Base-by-base conservation (phyloP, 1,140 invertebrate genomes). In the Myzus persicae region DNA sequence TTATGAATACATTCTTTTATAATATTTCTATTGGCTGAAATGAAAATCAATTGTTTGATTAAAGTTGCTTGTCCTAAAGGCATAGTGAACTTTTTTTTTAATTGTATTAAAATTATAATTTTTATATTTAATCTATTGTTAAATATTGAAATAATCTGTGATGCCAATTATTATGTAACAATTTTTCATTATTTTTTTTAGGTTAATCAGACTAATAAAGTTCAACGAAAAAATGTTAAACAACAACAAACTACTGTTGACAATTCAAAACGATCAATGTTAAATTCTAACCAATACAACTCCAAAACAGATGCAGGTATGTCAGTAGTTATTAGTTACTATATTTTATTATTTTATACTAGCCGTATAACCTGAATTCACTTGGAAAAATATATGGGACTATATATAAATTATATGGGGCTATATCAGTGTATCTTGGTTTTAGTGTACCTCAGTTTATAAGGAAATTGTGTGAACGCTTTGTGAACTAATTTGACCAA, bases 241-340 rank as follows among this genome's bases (percentile, higher is more conserved):
- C 90, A 84, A 84, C 90, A 82, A 82, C 76, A 82, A 82, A 38
- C 76, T 44, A 11, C 81, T 93, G 3, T 42, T 40, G 91, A 93
- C 11, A 93, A 8, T 85, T 20, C 91, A 51, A 93, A 93, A n/a
- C 91, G 67, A 6, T 84, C 76, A 38, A 84, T 54, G 26, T 26
- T 51, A 93, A 93, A 54, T 84, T 93, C 76, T 54, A 93, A 93
- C 42, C 76, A 84, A 31, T 85, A 54, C 36, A 93, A 54, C 36
- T 93, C 91, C 3, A 93, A 93, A 93, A 40, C 81, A 84, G 81
- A 93, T 85, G 14, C 81, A 93, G 91, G 91, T 93, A 84, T 51
- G 46, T 93, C 2, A 59, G n/a, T 90, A 54, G 1, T 89, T 40
- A 89, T 46, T 42, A 6, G 1, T 76, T 76, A 36, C 59, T 76